Conservation (phyloP, 2,888 invertebrate genomes). For the Biston betularia region DNA sequence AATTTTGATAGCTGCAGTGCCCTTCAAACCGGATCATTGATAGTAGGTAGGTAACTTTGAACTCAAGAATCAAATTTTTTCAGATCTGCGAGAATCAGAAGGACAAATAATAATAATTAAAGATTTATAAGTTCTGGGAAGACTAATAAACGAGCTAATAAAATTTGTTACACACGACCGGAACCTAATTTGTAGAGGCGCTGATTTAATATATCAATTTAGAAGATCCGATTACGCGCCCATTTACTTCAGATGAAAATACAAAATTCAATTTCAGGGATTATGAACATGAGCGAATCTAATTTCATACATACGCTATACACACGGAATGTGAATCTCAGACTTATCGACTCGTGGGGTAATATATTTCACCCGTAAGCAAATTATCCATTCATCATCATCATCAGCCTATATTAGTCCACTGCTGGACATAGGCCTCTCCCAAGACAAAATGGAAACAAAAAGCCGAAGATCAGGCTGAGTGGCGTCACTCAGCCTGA, state of each 20-base stretch:
- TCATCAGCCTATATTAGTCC: too few relatives aligned
- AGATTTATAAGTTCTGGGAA: neutral
- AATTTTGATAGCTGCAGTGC: too few relatives aligned
- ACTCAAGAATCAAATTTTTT: too few relatives aligned
- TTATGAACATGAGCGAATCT: conserved; percentile 22
- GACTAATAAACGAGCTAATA: neutral
- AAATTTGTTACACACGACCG: neutral
- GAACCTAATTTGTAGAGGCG: conserved; percentile 7
- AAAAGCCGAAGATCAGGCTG: too few relatives aligned
- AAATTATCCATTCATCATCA: too few relatives aligned
- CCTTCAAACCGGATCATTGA: too few relatives aligned
- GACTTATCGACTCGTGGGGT: neutral
- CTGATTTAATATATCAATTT: conserved; percentile 26
- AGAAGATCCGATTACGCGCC: conserved; percentile 19
- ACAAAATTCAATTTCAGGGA: conserved; percentile 24
- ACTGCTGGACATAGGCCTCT: too few relatives aligned
- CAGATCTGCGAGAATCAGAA: too few relatives aligned
- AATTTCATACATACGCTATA: conserved; percentile 12
- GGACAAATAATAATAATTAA: neutral
- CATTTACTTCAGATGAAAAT: conserved; percentile 24
- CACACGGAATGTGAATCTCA: neutral
- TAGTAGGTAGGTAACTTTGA: too few relatives aligned
- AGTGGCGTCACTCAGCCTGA: too few relatives aligned
- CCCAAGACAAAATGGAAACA: too few relatives aligned
- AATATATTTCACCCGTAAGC: neutral